A percentile compares a stretch with the other conserved stretches of the same genome.
Conservation (phyloP, 2,888 invertebrate species). For the Proisotoma minuta region DNA sequence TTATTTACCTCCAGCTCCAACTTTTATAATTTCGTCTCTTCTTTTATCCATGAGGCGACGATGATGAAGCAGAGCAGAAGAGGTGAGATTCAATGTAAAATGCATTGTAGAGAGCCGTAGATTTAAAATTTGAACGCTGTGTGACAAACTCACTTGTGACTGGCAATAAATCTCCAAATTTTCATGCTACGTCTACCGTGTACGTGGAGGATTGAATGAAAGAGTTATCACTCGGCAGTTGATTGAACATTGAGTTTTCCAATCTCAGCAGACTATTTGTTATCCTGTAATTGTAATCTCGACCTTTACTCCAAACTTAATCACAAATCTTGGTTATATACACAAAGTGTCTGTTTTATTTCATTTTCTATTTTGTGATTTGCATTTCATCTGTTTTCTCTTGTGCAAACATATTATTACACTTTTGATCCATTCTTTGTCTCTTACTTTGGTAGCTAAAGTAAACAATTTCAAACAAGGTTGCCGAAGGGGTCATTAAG, state of each 20-base stretch:
- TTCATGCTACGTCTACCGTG: neutral
- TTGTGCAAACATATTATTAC: neutral
- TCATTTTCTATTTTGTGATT: constrained; percentile 2
- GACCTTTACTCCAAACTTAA: too few species aligned
- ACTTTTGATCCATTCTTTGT: neutral
- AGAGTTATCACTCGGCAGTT: too few species aligned
- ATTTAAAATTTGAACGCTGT: too few species aligned
- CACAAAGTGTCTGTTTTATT: neutral
- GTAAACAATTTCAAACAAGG: neutral
- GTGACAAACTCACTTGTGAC: neutral
- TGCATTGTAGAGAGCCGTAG: too few species aligned
- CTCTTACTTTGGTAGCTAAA: neutral
- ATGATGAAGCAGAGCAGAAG: too few species aligned
- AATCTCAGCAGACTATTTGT: too few species aligned
- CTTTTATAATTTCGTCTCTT: neutral
- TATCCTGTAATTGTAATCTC: too few species aligned
- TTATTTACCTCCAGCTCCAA: neutral
- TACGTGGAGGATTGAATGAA: neutral
- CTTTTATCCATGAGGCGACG: neutral
- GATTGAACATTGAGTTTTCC: too few species aligned
- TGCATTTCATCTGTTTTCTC: neutral
- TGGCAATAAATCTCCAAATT: constrained; percentile 7
- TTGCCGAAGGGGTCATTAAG: neutral
- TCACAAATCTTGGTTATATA: too few species aligned
- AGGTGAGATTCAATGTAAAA: too few species aligned